Percentiles rank a stretch among this genome's conserved stretches.
These are phyloP conservation scores for Brachyhypopomus occidentalis DNA, from an alignment of 2,113 vertebrate genomes.

Conservation along the genomic window DNA sequence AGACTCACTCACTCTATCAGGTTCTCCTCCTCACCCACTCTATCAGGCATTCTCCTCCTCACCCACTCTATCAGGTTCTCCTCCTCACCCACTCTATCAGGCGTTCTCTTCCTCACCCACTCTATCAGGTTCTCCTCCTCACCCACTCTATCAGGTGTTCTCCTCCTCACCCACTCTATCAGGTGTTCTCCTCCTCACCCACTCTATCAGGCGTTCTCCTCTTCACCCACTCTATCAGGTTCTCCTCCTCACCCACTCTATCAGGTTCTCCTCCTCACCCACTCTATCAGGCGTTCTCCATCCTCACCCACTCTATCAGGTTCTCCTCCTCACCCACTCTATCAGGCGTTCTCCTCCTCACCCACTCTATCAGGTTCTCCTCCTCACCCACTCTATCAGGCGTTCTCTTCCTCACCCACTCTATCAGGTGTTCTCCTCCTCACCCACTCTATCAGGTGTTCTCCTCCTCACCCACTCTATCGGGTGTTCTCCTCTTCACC, in stretches of 20 bases:
- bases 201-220: neutral
- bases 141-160: neutral
- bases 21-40: conserved; percentile 17
- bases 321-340: conserved; percentile 10
- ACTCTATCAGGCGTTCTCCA: neutral
- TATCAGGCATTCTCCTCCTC: neutral
- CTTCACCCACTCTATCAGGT: neutral
- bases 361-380: too few species aligned
- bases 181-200: conserved; percentile 14
- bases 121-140: neutral
- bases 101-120: neutral
- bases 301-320: conserved; percentile 4
- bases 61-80: neutral
- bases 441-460: too few species aligned
- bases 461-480: too few species aligned
- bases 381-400: too few species aligned
- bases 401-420: too few species aligned
- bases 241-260: conserved; percentile 4
- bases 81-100: neutral
- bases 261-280: conserved; percentile 2
- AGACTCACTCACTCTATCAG: neutral
- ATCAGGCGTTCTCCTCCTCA: too few species aligned
- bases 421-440: too few species aligned
- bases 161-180: neutral
- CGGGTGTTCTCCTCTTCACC: too few species aligned